Percentiles rank a stretch among this genome's conserved stretches.
phyloP scores from a whole-genome alignment of 1,140 invertebrate genomes.

The Delia radicum region DNA sequence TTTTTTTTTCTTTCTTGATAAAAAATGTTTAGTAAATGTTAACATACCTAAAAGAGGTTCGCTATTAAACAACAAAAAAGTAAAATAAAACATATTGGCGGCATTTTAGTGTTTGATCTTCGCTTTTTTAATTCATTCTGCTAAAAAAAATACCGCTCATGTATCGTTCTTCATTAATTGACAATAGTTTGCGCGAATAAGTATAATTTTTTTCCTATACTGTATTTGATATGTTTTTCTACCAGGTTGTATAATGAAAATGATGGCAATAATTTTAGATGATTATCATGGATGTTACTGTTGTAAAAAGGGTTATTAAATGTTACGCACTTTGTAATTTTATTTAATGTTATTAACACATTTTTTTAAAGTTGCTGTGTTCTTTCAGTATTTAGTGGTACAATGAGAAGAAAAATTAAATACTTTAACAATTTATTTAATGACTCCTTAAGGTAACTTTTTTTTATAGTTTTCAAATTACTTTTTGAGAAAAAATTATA shows the following conservation, averaged over 20 bases:
- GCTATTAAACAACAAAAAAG: too few species aligned
- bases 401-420: too few species aligned
- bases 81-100: background rate
- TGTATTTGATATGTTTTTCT: background rate
- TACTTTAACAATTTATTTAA: constrained; percentile 1
- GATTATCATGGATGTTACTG: background rate
- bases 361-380: background rate
- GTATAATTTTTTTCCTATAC: background rate
- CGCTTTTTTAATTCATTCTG: background rate
- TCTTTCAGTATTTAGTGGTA: too few species aligned
- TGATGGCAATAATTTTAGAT: background rate
- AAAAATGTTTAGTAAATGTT: background rate
- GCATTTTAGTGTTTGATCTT: background rate
- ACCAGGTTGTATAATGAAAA: background rate
- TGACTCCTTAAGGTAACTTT: constrained; percentile 8
- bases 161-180: background rate
- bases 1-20: background rate
- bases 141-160: background rate
- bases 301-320: background rate
- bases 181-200: background rate
- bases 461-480: background rate
- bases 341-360: background rate
- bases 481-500: background rate
- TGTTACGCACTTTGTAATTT: background rate
- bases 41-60: too few species aligned